Base-by-base conservation (phyloP, 2,888 invertebrate species). In the Drosophila putrida region DNA sequence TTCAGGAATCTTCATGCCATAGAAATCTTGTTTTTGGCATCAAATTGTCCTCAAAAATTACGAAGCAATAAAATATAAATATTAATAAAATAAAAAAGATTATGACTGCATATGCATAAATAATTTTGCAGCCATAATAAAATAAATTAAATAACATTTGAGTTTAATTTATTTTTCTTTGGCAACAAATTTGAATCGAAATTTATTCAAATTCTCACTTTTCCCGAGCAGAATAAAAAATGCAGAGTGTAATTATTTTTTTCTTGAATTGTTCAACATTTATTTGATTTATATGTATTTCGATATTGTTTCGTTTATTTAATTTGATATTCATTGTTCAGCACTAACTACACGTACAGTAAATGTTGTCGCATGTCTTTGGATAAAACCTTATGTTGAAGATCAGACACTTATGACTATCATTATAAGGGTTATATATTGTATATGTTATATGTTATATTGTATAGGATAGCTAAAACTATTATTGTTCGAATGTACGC, bases 401-500 rank as follows among this genome's bases (percentile, higher is more conserved):
- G 59, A 50, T 75, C 62, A 65, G 66, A 71, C 46, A 71, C 81
- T 75, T 71, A 77, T 49, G 4, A 65, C 43, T 66, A 65, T 6
- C 11, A 6, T 38, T 39, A 35, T 15, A 33, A 28, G 25, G 38
- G 47, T 58, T 58, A 54, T 46, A 49, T 66, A 59, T 46, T 55
- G 41, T 60, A 58, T 60, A 59, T 35, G 15, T 13, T 59, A 38
- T 59, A 41, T 54, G 13, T 8, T 58, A 38, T 43, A 35, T 46
- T 74, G 57, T 76, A 68, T 84, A 75, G 35, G 50, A 44, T 75
- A 72, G 73, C 87, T 85, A 88, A 83, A 65, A 73, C 84, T 85
- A 85, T 85, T 85, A 85, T 85, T 85, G 84, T 85, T 85, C 84
- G 60, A 85, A 78, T 86, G 75, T 82, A 85, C 65, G 75, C 60